Evolutionary conservation across 1,140 invertebrate species (phyloP).

Genomic region (Grapholita molesta): DNA sequence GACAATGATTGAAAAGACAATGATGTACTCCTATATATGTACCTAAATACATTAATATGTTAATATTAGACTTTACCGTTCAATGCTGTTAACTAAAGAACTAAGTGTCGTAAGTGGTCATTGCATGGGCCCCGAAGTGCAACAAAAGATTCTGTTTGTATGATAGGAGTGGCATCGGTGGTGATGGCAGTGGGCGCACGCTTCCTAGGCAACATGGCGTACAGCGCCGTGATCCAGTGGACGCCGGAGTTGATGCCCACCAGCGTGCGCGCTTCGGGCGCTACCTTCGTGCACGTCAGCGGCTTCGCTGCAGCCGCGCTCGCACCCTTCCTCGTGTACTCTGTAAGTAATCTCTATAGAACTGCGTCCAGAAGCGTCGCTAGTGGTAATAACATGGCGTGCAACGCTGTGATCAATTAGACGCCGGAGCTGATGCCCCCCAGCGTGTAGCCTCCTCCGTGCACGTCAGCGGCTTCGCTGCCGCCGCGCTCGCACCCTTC

Average conservation of each 20-base stretch:
- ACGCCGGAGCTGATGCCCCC: conserved; percentile 76
- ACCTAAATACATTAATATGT: no score
- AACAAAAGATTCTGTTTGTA: neutral
- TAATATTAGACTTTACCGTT: no score
- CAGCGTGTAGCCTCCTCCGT: conserved; percentile 80
- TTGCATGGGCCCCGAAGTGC: no score
- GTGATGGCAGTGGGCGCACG: conserved; percentile 39
- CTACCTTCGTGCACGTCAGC: conserved; percentile 77
- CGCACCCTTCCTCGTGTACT: conserved; percentile 25
- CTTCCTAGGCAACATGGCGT: conserved; percentile 54
- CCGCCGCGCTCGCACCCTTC: conserved; percentile 19
- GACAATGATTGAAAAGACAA: no score
- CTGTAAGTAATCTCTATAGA: conserved; percentile 19
- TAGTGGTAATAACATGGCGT: conserved; percentile 62
- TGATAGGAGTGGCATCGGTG: conserved; percentile 35
- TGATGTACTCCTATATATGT: no score
- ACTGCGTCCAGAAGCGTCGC: no score
- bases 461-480: conserved; percentile 67
- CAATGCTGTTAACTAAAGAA: no score
- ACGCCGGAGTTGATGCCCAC: conserved; percentile 76
- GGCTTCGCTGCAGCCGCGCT: conserved; percentile 35
- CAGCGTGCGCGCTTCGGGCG: conserved; percentile 80
- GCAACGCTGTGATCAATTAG: conserved; percentile 46
- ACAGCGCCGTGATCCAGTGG: conserved; percentile 47
- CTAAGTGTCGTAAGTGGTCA: no score